These are phyloP conservation scores for Psettodes erumei DNA, from an alignment of 2,113 vertebrate genomes.

Conservation along the genomic window DNA sequence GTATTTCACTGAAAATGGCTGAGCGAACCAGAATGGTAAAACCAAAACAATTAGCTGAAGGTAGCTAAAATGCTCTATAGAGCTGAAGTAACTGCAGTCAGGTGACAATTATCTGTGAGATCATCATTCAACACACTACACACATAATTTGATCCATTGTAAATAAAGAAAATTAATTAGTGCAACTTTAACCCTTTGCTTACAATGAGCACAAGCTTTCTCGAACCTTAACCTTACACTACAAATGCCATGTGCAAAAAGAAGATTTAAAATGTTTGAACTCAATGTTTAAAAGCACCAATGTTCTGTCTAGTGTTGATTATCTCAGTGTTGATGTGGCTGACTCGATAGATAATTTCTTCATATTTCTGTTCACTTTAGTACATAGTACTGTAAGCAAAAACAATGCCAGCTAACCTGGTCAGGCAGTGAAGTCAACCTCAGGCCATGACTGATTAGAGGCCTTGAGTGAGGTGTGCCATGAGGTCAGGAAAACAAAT, in stretches of 20 bases:
- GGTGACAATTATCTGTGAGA: not conserved
- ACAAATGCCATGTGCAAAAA: not conserved
- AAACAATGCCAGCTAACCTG: slow-evolving; percentile 33
- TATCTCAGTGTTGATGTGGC: not conserved
- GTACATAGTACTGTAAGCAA: not conserved
- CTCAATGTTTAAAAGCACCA: not conserved
- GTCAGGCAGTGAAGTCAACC: slow-evolving; percentile 44
- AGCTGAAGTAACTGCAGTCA: not conserved
- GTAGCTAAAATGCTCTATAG: not conserved
- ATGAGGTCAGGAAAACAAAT: slow-evolving; percentile 84
- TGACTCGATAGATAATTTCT: not conserved
- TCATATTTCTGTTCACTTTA: not conserved
- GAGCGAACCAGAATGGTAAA: not conserved
- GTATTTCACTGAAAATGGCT: not conserved
- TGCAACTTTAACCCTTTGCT: not conserved
- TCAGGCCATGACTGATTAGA: slow-evolving; percentile 62
- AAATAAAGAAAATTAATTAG: not conserved
- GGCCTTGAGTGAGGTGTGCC: slow-evolving; percentile 62
- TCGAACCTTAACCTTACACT: not conserved
- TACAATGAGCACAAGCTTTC: not conserved
- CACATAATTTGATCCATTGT: not conserved
- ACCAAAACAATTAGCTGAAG: not conserved
- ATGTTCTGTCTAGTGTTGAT: not conserved
- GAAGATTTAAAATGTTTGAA: not conserved
- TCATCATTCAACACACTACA: not conserved